A percentile compares a stretch with the other conserved stretches of the same genome.
Conservation (phyloP, 2,888 invertebrate species). For the Drosophila trichaetosa region DNA sequence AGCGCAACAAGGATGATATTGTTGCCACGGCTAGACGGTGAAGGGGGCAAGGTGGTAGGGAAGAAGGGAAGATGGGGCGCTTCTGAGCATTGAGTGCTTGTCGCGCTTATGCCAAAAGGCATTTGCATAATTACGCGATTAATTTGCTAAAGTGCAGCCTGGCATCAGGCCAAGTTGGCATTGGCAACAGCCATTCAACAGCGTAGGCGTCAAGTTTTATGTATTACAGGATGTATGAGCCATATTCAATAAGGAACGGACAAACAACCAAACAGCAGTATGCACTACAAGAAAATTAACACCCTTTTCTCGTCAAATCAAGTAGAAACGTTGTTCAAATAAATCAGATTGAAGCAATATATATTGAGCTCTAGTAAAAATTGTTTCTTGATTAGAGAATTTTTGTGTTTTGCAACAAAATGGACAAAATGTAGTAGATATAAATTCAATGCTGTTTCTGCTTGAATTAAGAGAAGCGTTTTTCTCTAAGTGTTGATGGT, state of each 20-base stretch:
- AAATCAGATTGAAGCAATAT: background rate
- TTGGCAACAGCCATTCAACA: slow-evolving; percentile 12
- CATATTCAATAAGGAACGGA: slow-evolving; percentile 51
- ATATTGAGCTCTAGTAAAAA: background rate
- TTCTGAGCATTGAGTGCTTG: slow-evolving; percentile 66
- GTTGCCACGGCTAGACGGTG: slow-evolving; percentile 31
- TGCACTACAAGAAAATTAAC: background rate
- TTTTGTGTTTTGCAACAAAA: background rate
- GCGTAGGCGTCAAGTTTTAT: slow-evolving; percentile 29
- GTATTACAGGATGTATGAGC: slow-evolving; percentile 54
- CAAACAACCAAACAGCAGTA: background rate
- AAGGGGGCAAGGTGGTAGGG: slow-evolving; percentile 1
- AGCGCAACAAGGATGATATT: slow-evolving; percentile 34
- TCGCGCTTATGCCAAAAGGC: slow-evolving; percentile 67
- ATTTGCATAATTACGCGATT: slow-evolving; percentile 80
- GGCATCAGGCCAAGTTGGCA: slow-evolving; percentile 41
- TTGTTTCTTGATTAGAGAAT: background rate
- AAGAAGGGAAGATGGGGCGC: background rate
- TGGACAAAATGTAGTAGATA: background rate
- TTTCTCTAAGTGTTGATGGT: background rate
- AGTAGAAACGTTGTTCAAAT: background rate
- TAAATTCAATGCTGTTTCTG: background rate
- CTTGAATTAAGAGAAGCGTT: background rate
- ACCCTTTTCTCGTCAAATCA: background rate
- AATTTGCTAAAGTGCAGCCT: slow-evolving; percentile 76